Base-by-base conservation (phyloP, 2,797 vertebrate species). In the Harpagifer antarcticus region DNA sequence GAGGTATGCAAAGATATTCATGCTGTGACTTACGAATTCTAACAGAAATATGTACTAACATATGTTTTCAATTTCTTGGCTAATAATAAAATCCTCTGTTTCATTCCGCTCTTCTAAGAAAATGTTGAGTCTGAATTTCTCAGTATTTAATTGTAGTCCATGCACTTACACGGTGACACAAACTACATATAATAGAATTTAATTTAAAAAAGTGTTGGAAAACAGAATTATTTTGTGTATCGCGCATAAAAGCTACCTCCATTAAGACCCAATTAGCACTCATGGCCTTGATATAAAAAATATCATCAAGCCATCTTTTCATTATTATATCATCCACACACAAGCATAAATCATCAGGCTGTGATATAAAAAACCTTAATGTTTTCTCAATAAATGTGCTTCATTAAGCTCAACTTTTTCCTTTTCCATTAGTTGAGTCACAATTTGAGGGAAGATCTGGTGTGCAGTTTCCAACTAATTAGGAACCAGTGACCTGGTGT, bases 401-500 rank as follows among this genome's bases (percentile, higher is more conserved):
- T 79, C 71, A 86, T 85, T 86, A 71, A 68, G 14, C 64, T 19
- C 10, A 47, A 54, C 70, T 68, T 76, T 49, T 48, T 42, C 42
- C 43, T 4, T 53, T 73, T 66, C 19, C 53, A 58, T 80, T 7
- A 9, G 47, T 72, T 81, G 82, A 86, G 56, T 82, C 76, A 70
- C 19, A 6, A 31, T 62, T 59, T 64, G 40, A 64, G 37, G 62
- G 48, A 66, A 19, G 27, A 58, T 84, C 44, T 76, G 52, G 40
- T 69, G 66, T 67, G 59, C 27, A 5, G 73, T 72, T 79, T 90
- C 73, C 76, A 68, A 66, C 88, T 90, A 85, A 88, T 90, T 85
- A 54, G 90, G 77, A 81, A 72, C 37, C 85, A 79, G 69, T 88
- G 86, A 91, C 85, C 90, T 72, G 37, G 62, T 75, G 86, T 42